A percentile compares a stretch with the other conserved stretches of the same genome.
Conservation (phyloP, 2,888 invertebrate species). For the Ommatoiulus sabulosus region DNA sequence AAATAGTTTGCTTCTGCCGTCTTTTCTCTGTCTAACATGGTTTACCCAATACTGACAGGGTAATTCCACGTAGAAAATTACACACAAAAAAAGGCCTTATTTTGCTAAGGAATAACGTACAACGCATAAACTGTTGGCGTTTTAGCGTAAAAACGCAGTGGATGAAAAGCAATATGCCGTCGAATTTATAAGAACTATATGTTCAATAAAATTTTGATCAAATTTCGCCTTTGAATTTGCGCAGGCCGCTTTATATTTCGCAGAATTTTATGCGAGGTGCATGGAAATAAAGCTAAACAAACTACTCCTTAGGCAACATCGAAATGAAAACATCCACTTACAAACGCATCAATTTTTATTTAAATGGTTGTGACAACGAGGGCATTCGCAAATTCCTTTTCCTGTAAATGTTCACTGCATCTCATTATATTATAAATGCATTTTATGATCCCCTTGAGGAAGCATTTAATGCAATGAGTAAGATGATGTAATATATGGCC, state of each 20-base stretch:
- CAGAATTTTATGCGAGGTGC: not conserved
- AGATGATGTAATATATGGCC: not conserved
- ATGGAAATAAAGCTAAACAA: no score
- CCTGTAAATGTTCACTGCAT: not conserved
- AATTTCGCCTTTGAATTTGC: not conserved
- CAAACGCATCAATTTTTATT: not conserved
- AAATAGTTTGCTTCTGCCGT: conserved; percentile 5
- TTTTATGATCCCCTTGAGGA: not conserved
- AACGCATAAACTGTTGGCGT: not conserved
- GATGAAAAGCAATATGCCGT: not conserved
- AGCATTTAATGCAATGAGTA: not conserved
- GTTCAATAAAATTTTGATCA: not conserved
- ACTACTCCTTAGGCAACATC: not conserved
- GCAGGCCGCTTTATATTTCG: not conserved
- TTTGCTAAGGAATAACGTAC: not conserved
- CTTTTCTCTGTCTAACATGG: not conserved
- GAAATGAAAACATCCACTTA: not conserved
- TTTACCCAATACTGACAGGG: not conserved
- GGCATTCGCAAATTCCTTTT: not conserved
- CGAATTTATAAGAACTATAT: not conserved
- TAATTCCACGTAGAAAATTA: no score
- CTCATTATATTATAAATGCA: not conserved
- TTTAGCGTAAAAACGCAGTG: not conserved
- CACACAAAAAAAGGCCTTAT: not conserved
- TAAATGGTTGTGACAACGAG: not conserved